phyloP scores from a whole-genome alignment of 2,113 vertebrate genomes.

The Indri indri region DNA sequence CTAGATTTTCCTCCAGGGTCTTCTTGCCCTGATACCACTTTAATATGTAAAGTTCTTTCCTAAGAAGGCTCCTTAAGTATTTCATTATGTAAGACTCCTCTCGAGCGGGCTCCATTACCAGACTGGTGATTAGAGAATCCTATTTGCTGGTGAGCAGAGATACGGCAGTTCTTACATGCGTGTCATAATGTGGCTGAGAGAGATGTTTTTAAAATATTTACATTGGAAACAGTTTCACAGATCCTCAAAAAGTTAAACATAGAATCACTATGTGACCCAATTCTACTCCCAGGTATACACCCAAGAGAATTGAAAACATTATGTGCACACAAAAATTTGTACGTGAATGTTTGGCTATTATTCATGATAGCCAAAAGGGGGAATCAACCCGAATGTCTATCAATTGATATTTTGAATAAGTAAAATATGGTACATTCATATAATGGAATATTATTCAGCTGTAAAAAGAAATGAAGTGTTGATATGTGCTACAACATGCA shows the following conservation, averaged over 20 bases:
- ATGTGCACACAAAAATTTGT: background rate
- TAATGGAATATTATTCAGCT: background rate
- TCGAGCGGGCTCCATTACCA: background rate
- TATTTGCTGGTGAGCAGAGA: background rate
- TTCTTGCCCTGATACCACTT: background rate
- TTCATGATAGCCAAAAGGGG: background rate
- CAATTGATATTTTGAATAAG: background rate
- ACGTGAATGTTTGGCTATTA: background rate
- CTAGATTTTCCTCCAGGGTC: background rate
- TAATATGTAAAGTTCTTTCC: background rate
- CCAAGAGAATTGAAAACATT: background rate
- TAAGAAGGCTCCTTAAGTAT: background rate
- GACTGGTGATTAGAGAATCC: background rate
- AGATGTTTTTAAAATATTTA: background rate
- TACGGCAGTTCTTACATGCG: background rate
- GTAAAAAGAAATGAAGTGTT: background rate
- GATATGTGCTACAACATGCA: rapidly evolving
- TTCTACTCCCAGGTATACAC: background rate
- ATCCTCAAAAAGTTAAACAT: background rate
- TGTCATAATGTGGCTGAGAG: background rate
- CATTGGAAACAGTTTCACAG: background rate
- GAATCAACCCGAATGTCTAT: background rate
- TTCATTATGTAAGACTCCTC: background rate
- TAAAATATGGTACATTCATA: background rate
- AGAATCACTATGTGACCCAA: background rate